Percentiles rank a stretch among this genome's conserved stretches.
These are phyloP conservation scores for Caenorhabditis sp. DNA, from an alignment of 2,888 invertebrate genomes.

Conservation along the genomic window DNA sequence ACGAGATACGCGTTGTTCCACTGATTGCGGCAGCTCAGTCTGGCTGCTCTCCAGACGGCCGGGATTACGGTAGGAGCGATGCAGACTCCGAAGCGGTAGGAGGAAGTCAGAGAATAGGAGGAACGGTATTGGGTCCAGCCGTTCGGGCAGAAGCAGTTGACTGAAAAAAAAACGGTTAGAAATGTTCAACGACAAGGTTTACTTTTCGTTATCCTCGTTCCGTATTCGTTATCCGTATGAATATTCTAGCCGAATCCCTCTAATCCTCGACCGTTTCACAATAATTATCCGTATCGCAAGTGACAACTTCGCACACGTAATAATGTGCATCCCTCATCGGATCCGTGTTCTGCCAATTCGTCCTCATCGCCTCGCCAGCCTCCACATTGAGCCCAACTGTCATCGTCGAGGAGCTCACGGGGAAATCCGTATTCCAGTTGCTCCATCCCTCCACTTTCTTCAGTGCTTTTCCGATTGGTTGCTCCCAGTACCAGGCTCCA, in stretches of 20 bases:
- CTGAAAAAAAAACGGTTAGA: too few relatives aligned
- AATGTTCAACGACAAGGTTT: too few relatives aligned
- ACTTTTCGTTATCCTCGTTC: too few relatives aligned
- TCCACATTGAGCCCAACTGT: slow-evolving; percentile 1
- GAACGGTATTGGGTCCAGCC: slow-evolving; percentile 11
- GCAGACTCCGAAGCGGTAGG: slow-evolving; percentile 12
- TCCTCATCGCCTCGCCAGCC: background rate
- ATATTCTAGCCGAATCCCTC: too few relatives aligned
- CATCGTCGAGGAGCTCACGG: background rate
- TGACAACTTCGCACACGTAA: slow-evolving; percentile 9
- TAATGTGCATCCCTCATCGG: background rate
- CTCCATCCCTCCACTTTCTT: background rate
- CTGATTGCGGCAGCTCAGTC: slow-evolving; percentile 38
- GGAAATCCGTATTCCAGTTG: slow-evolving; percentile 21
- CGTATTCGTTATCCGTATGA: too few relatives aligned
- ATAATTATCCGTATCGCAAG: slow-evolving; percentile 25
- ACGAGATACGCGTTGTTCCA: slow-evolving; percentile 24
- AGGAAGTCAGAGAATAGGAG: background rate
- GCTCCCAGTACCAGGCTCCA: slow-evolving; percentile 14
- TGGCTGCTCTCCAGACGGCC: slow-evolving; percentile 47
- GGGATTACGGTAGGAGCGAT: background rate
- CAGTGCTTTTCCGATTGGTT: slow-evolving; percentile 1
- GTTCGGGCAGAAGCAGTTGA: slow-evolving; percentile 25
- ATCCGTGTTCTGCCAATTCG: slow-evolving; percentile 16
- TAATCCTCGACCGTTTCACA: background rate